Conservation (phyloP, 1,140 invertebrate genomes). For the Polyergus mexicanus region DNA sequence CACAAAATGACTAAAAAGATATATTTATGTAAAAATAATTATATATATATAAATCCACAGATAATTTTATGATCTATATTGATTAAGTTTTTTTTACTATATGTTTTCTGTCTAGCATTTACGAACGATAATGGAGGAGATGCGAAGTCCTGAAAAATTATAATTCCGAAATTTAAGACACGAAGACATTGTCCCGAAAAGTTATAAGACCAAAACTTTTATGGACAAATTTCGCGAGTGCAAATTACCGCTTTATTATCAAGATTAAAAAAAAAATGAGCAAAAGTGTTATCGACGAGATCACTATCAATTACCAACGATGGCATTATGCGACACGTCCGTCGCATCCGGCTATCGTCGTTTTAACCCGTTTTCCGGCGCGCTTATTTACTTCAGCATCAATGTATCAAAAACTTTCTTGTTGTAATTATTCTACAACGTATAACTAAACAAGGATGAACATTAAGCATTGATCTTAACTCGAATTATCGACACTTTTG, state of each 20-base stretch:
- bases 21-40: slow-evolving; percentile 29
- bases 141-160: no score
- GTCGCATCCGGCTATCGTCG: not conserved
- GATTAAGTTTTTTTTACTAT: slow-evolving; percentile 38
- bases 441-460: not conserved
- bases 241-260: not conserved
- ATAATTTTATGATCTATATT: slow-evolving; percentile 9
- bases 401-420: not conserved
- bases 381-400: not conserved
- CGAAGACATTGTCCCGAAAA: no score
- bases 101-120: slow-evolving; percentile 3
- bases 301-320: slow-evolving; percentile 24
- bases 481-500: not conserved
- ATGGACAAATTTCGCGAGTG: not conserved
- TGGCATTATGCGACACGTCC: not conserved
- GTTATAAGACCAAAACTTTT: not conserved
- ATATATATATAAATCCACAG: slow-evolving; percentile 7
- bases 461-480: not conserved
- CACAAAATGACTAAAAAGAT: not conserved
- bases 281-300: slow-evolving; percentile 11
- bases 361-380: not conserved
- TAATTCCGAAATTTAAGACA: no score
- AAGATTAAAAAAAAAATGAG: slow-evolving; percentile 16
- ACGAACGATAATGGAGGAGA: not conserved
- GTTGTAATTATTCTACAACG: not conserved